phyloP scores from a whole-genome alignment of 2,113 vertebrate species.

The Channa argus region DNA sequence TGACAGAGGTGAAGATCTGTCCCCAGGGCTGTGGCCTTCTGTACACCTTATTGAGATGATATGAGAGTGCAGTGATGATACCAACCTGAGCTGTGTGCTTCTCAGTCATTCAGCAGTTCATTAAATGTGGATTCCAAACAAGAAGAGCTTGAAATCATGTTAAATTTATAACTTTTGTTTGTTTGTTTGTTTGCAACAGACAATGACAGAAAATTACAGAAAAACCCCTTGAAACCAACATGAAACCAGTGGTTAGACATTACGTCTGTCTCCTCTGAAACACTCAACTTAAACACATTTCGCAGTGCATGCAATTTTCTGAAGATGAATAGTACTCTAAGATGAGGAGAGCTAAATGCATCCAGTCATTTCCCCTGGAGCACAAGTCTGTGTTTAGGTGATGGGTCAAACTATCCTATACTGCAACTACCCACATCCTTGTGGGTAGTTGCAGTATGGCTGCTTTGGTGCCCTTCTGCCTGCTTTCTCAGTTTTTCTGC shows the following conservation, averaged over 20 bases:
- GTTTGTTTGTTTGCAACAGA: slow-evolving; percentile 12
- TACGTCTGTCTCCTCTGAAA: slow-evolving; percentile 39
- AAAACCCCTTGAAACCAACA: slow-evolving; percentile 31
- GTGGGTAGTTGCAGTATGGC: slow-evolving; percentile 61
- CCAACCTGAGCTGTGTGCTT: slow-evolving; percentile 37
- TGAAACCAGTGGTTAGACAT: slow-evolving; percentile 47
- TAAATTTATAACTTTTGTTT: slow-evolving; percentile 10
- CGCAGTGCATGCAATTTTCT: slow-evolving; percentile 66
- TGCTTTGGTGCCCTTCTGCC: slow-evolving; percentile 46
- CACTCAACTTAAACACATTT: slow-evolving; percentile 69
- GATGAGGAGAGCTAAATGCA: slow-evolving; percentile 72
- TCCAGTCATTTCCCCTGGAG: slow-evolving; percentile 69
- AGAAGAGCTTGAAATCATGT: background rate
- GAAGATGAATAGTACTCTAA: slow-evolving; percentile 73
- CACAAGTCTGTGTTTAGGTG: slow-evolving; percentile 70
- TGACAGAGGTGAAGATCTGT: slow-evolving; percentile 62
- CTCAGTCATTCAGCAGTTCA: slow-evolving; percentile 13
- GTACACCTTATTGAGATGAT: slow-evolving; percentile 51
- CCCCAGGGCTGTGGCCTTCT: slow-evolving; percentile 48
- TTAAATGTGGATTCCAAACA: slow-evolving; percentile 5
- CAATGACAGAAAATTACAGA: too few species aligned
- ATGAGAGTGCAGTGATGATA: slow-evolving; percentile 38
- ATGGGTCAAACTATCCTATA: slow-evolving; percentile 34
- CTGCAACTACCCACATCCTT: slow-evolving; percentile 72
- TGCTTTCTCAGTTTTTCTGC: slow-evolving; percentile 33